Base-by-base conservation (phyloP, 92 coral and sea anemone genomes). In the Phenganax marumi region DNA sequence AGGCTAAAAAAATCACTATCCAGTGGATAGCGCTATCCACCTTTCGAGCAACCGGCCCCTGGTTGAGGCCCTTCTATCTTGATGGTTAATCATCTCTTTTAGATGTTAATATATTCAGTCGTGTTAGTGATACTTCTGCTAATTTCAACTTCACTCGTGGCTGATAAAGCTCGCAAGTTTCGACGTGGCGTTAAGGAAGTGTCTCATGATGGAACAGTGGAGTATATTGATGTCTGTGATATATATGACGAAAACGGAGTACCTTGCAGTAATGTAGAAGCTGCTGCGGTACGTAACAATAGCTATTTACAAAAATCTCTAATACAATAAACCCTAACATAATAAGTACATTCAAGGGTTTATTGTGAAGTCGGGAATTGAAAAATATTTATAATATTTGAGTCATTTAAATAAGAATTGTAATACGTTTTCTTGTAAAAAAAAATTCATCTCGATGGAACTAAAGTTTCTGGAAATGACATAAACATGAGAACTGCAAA, bases 231-330 rank as follows among this genome's bases (percentile, higher is more conserved):
- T 51, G 8, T 16, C 9, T 77, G 82, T 25, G 82, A 77, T 58
- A 1, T 0, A 11, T 77, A 58, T 60, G 71, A 62, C n/a, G 12
- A 58, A 0, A 6, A 76, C 19, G 50, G 52, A 53, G 91, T 75
- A 77, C 86, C 85, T 14, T 95, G 98, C 81, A 93, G 93, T 17
- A 95, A 92, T 73, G 89, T 95, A 24, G 97, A 95, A 66, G 97
- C 98, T 26, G 97, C 98, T 18, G 98, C 93, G 86, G 98, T 95
- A 78, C 84, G 97, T 72, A 51, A 7, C 26, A 66, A 26, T 75
- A 8, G 17, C 12, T 48, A 75, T 52, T 26, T 0, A 50, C 49
- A 50, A 19, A 10, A 50, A 8, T 22, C 22, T 10, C 14, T 17
- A 47, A 3, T 10, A 50, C 43, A 10, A 8, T 21, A 0, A 16